Conservation (phyloP, 2,797 vertebrate species). For the Sebastes flavidus region DNA sequence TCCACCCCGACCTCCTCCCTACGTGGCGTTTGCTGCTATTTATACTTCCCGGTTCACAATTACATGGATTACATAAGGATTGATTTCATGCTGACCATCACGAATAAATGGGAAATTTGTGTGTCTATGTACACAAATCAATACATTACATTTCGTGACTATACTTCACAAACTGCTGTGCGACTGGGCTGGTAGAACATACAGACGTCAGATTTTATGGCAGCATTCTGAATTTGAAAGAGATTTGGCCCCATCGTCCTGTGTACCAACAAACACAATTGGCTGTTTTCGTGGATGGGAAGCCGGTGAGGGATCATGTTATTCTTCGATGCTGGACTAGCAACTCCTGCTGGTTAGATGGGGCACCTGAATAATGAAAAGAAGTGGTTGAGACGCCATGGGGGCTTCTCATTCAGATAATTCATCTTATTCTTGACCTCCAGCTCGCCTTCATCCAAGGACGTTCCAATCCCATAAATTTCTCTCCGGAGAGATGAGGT, state of each 20-base stretch:
- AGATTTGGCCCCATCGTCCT: neutral
- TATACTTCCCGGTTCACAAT: no score
- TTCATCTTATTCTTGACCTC: neutral
- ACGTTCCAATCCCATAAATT: neutral
- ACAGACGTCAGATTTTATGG: neutral
- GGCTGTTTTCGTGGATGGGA: neutral
- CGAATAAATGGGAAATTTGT: no score
- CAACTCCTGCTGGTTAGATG: no score
- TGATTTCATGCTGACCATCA: no score
- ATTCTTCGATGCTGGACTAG: neutral
- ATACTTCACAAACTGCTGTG: no score
- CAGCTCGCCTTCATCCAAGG: neutral
- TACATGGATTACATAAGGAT: no score
- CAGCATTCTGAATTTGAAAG: neutral
- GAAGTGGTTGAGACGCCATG: neutral
- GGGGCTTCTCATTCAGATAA: neutral
- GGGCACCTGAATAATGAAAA: neutral
- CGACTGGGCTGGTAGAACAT: no score
- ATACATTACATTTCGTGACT: no score
- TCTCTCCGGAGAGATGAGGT: no score
- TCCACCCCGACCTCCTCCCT: no score
- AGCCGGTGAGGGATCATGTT: neutral
- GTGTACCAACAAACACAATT: neutral
- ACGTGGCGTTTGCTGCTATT: no score
- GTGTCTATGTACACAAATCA: no score